Base-by-base conservation (phyloP, 2,888 invertebrate species). In the Andrena flavipes region DNA sequence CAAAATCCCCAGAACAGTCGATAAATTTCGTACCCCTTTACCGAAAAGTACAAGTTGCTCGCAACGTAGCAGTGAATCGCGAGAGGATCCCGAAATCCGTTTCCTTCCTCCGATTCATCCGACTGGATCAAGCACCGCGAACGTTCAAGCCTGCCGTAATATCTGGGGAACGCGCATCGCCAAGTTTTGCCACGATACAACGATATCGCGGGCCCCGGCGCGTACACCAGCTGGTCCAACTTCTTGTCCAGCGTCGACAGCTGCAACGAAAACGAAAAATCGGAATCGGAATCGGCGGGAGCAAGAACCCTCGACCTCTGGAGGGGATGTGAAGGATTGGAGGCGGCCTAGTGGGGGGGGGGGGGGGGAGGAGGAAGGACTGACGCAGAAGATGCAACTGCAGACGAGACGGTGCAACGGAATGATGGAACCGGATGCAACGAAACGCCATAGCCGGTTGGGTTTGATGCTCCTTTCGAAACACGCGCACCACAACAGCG, bases 181-280 rank as follows among this genome's bases (percentile, higher is more conserved):
- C 73, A 62, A 30, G 56, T 64, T 84, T 78, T 56, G 51, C 30
- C 33, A 54, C 20, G 73, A 69, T 29, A 56, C 42, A 49, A 59
- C 48, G 64, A 73, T 83, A 80, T 82, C 51, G 83, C 71, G 63
- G 87, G 26, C 56, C 26, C 84, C 64, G 94, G 91, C 82, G 95
- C 93, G 85, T 94, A 94, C 76, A 95, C 92, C 86, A 95, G 93
- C 91, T 95, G 95, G 91, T 95, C 95, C 89, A 95, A 87, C 92
- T 95, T 95, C 90, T 95, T 94, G 91, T 95, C 95, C 93, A 95
- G 93, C 82, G 94, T 92, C 87, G 94, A 94, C 94, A 91, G 88
- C 91, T 91, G 91, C 65, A 85, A 84, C 87, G 85, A 88, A 87
- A 87, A 88, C 85, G 84, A 88, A 86, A 86, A 85, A 86, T 84